A percentile compares a stretch with the other conserved stretches of the same genome.
Evolutionary conservation across 2,888 invertebrate genomes (phyloP).

Genomic region (Hypolimnas misippus): DNA sequence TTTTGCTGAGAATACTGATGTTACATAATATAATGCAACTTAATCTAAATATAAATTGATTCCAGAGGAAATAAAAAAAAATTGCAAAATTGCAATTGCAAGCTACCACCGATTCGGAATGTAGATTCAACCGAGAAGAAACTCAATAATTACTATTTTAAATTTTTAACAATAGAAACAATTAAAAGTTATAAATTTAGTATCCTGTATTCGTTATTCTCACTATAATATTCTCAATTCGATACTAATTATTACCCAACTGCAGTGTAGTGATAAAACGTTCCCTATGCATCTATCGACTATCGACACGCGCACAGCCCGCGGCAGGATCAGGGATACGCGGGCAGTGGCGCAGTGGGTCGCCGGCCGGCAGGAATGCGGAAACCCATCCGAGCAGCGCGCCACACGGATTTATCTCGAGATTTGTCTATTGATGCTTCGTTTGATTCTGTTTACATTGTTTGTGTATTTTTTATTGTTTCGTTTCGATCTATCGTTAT

Average conservation of each 20-base stretch:
- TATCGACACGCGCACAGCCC: constrained; percentile 50
- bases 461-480: background rate
- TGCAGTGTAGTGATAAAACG: background rate
- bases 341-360: constrained; percentile 81
- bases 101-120: too few species aligned
- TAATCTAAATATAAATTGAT: too few species aligned
- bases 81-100: too few species aligned
- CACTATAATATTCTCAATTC: background rate
- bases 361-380: constrained; percentile 79
- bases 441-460: background rate
- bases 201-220: too few species aligned
- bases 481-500: too few species aligned
- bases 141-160: too few species aligned
- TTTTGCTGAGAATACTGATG: too few species aligned
- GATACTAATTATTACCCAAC: background rate
- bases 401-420: constrained; percentile 52
- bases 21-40: too few species aligned
- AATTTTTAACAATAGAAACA: too few species aligned
- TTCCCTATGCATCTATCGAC: constrained; percentile 15
- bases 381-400: constrained; percentile 60
- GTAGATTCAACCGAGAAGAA: too few species aligned
- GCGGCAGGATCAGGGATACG: constrained; percentile 78
- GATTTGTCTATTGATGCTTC: constrained; percentile 22
- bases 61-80: too few species aligned
- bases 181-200: too few species aligned